Evolutionary conservation across 2,888 invertebrate genomes (phyloP).

Genomic region (Drosophila multiciliata): DNA sequence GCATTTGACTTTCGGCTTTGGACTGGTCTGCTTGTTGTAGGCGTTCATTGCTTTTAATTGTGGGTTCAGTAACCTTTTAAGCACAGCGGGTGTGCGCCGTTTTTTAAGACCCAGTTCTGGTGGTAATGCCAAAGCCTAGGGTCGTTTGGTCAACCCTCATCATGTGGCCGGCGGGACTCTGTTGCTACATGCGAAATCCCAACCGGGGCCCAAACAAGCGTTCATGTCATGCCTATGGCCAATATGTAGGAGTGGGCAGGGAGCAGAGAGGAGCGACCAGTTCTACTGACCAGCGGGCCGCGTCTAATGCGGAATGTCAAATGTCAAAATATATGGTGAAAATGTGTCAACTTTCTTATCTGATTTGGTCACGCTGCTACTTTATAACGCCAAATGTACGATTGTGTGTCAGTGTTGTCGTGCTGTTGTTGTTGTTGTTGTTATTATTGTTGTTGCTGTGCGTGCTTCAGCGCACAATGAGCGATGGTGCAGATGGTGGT

Average conservation of each 20-base stretch:
- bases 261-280: constrained; percentile 6
- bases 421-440: constrained; percentile 27
- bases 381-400: constrained; percentile 80
- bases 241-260: constrained; percentile 23
- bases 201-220: constrained; percentile 52
- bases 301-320: constrained; percentile 84
- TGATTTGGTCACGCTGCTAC: constrained; percentile 85
- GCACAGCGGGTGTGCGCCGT: constrained; percentile 43
- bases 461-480: constrained; percentile 77
- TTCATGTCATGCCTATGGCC: constrained; percentile 59
- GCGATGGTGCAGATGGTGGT: constrained; percentile 46
- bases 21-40: constrained; percentile 42
- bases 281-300: constrained; percentile 74
- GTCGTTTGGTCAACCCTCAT: constrained; percentile 72
- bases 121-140: constrained; percentile 35
- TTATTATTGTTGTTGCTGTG: constrained; percentile 53
- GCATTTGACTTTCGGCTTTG: constrained; percentile 47
- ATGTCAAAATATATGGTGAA: constrained; percentile 85
- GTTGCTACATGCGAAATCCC: constrained; percentile 77
- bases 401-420: constrained; percentile 56
- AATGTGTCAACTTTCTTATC: constrained; percentile 85
- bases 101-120: constrained; percentile 29
- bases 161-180: constrained; percentile 34
- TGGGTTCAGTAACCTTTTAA: constrained; percentile 81
- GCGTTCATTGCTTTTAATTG: constrained; percentile 72